Evolutionary conservation across 35 echinoderm and acorn worm genomes (phyloP), one percentile per base, ranked within the genome.

Genomic region (Patiria miniata): DNA sequence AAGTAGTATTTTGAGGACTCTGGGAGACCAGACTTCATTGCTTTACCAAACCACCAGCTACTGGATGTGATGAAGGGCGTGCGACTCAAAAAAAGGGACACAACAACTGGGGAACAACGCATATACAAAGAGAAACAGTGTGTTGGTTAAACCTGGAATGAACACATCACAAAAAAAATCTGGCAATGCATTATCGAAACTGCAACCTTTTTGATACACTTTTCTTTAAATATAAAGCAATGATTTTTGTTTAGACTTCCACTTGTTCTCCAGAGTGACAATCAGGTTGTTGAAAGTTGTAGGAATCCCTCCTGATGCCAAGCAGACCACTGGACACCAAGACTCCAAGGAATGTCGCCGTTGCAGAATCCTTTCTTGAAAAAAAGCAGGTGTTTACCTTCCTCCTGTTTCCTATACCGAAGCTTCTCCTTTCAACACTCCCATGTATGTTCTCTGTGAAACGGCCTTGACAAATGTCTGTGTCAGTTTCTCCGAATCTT

Each of bases 91-190:
- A 47, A 6, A 47, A n/a, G n/a, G n/a, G 57, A 73, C 65, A 1
- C 29, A 14, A 30, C 65, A 73, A 73, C 19, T 10, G 10, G 26
- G 29, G 14, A 69, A 47, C 23, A 73, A 73, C 26, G 34, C 65
- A 73, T 22, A 19, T 15, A 73, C 14, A 30, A 73, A 73, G 29
- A 73, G 29, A 32, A 73, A 34, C 19, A 73, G 65, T 30, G 34
- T 73, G 7, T 36, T 9, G 26, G 26, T 73, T 73, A 73, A 73
- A 73, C 65, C 34, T 73, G 65, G 65, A 73, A 73, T 73, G 65
- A 73, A 73, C 65, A 73, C 34, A 73, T 30, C 26, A 30, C 65
- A 28, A 73, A 73, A n/a, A n/a, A 47, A 6, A 73, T 73, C 65
- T 73, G 65, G 65, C 65, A 73, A 73, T 73, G 26, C 26, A 32